Conservation (phyloP, 1,140 invertebrate genomes). For the Calycopis cecrops region DNA sequence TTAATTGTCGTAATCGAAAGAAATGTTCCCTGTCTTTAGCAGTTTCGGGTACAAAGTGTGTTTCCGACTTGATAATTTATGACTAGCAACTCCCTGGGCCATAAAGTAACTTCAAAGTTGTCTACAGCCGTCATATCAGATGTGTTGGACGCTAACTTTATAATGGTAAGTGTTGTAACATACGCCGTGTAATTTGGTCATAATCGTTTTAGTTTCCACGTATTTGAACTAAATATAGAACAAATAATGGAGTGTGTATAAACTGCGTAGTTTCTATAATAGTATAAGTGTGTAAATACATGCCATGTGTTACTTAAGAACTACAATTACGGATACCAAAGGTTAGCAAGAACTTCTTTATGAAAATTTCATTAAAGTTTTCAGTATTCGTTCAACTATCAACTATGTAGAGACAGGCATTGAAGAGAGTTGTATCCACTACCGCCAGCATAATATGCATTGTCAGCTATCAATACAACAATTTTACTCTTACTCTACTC, state of each 20-base stretch:
- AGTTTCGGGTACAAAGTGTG: constrained; percentile 32
- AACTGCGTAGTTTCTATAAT: constrained; percentile 11
- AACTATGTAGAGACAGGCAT: no score
- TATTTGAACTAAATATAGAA: constrained; percentile 14
- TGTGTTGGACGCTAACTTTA: constrained; percentile 51
- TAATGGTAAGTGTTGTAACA: constrained; percentile 34
- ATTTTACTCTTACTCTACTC: no score
- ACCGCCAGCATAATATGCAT: no score
- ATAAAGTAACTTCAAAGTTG: constrained; percentile 36
- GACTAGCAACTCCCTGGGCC: constrained; percentile 51
- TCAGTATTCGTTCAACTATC: no score
- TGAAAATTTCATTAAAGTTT: no score
- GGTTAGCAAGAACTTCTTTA: no score
- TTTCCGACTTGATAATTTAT: constrained; percentile 56
- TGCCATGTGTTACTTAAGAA: no score
- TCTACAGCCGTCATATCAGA: constrained; percentile 51
- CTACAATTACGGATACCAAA: no score
- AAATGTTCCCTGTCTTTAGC: not conserved
- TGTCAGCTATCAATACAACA: no score
- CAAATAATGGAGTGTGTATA: constrained; percentile 16
- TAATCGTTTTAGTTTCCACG: constrained; percentile 27
- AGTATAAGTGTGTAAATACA: no score
- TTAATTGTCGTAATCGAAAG: constrained; percentile 7
- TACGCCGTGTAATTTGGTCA: constrained; percentile 34
- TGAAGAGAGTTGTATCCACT: no score